Evolutionary conservation across 2,113 vertebrate species (phyloP), one percentile per base, ranked within the genome.

Genomic region (Marmota flaviventris): DNA sequence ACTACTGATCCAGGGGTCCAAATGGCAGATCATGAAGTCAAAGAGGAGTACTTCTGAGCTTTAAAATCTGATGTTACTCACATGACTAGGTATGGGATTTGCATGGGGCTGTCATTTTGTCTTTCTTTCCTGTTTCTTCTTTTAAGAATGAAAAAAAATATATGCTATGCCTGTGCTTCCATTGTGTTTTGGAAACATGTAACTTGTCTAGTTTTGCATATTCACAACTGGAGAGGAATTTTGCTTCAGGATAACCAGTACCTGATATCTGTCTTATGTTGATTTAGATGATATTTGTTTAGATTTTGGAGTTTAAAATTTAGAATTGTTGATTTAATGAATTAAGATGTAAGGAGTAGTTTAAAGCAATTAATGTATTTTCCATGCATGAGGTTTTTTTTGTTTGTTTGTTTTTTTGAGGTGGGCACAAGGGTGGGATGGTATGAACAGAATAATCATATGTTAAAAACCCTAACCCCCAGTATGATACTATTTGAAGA

Each of bases 261-360:
- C 5, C 39, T 67, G 24, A 7, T 37, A 0, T 29, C 29, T 22
- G 11, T n/a, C 4, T 10, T 48, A 48, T 27, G 0, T 1, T 76
- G 61, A 63, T n/a, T 24, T 45, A 34, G 0, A 63, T 34, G 48
- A 51, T 51, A 77, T 65, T 86, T 22, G 37, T 48, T 75, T 37
- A 85, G 27, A 51, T 8, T 67, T 93, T 67, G 27, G 34, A 39
- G 39, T 85, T 48, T 67, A 77, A 27, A 93, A 65, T 70, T 79
- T 25, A 78, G 4, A 61, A 8, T 8, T 3, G 0, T 16, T 81
- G 2, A 4, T 63, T 70, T 3, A 63, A 22, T 61, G 7, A 58
- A 11, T 37, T 58, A 48, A 32, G 3, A 25, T 37, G 61, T 63
- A 16, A 61, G 9, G 3, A 32, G 25, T 29, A 24, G 27, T 4